These are phyloP conservation scores for Rhimphoctona megacephalus DNA, from an alignment of 2,888 invertebrate genomes.

Conservation along the genomic window DNA sequence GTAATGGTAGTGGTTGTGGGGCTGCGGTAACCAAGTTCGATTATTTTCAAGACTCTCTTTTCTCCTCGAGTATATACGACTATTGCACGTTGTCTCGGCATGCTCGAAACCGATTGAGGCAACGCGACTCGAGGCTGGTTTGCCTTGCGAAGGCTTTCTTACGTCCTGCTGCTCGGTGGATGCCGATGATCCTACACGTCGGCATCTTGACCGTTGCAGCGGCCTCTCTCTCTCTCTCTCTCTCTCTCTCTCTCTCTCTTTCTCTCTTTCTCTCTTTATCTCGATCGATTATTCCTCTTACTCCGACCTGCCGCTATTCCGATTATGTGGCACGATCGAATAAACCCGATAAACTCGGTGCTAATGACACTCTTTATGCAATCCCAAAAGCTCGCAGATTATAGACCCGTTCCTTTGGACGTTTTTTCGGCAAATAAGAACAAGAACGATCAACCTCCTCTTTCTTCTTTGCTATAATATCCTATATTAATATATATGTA, in stretches of 20 bases:
- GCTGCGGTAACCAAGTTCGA: constrained; percentile 62
- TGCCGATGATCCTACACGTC: constrained; percentile 63
- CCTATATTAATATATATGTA: not conserved
- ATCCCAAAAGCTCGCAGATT: constrained; percentile 45
- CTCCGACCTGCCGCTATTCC: constrained; percentile 36
- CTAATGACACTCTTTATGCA: constrained; percentile 59
- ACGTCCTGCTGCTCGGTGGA: constrained; percentile 62
- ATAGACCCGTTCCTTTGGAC: not conserved
- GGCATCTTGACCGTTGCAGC: constrained; percentile 41
- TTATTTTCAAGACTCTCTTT: constrained; percentile 72
- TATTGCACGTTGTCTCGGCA: constrained; percentile 48
- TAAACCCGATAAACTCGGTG: constrained; percentile 59
- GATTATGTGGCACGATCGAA: constrained; percentile 68
- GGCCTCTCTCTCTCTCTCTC: constrained; percentile 60
- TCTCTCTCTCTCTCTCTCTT: too few species aligned
- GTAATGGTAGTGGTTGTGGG: constrained; percentile 30
- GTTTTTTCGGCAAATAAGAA: not conserved
- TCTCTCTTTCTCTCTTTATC: constrained; percentile 37
- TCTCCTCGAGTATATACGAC: not conserved
- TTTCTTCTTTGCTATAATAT: not conserved
- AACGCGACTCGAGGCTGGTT: constrained; percentile 73
- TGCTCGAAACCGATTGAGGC: constrained; percentile 61
- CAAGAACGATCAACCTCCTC: not conserved
- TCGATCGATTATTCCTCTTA: constrained; percentile 31
- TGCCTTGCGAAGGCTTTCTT: constrained; percentile 79